Evolutionary conservation across 92 coral and sea anemone species (phyloP).

Genomic region (Phenganax subtilis): DNA sequence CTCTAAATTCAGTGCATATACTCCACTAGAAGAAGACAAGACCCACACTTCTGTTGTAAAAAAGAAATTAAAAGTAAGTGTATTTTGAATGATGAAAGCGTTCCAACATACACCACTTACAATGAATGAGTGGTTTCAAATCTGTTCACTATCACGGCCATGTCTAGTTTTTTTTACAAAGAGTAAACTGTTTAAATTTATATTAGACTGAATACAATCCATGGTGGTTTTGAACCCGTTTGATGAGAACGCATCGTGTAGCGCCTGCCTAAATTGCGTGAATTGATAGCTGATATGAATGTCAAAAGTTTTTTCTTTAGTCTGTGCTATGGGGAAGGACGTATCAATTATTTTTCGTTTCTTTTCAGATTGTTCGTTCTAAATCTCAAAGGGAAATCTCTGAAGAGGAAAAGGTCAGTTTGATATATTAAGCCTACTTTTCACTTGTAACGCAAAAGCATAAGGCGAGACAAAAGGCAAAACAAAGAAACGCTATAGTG

Average conservation of each 20-base stretch:
- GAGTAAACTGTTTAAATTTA: too few relatives aligned
- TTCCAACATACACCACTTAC: background rate
- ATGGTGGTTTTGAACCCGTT: too few relatives aligned
- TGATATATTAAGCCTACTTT: background rate
- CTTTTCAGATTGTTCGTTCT: slow-evolving; percentile 10
- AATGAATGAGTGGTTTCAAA: background rate
- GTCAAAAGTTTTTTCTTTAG: background rate
- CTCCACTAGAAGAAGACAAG: background rate
- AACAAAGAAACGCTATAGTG: too few relatives aligned
- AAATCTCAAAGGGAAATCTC: background rate
- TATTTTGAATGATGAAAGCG: background rate
- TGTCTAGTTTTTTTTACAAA: background rate
- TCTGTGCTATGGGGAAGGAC: background rate
- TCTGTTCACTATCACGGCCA: background rate
- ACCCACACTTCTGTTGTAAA: background rate
- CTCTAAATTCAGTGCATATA: slow-evolving; percentile 1
- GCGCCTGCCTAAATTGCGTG: too few relatives aligned
- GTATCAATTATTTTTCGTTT: background rate
- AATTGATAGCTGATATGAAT: too few relatives aligned
- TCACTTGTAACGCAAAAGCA: too few relatives aligned
- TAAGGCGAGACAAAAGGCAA: too few relatives aligned
- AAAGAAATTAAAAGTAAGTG: slow-evolving; percentile 36
- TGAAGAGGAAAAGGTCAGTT: background rate
- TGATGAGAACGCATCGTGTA: too few relatives aligned
- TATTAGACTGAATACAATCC: too few relatives aligned